Conservation (phyloP, 2,797 vertebrate species). For the Crenichthys baileyi region DNA sequence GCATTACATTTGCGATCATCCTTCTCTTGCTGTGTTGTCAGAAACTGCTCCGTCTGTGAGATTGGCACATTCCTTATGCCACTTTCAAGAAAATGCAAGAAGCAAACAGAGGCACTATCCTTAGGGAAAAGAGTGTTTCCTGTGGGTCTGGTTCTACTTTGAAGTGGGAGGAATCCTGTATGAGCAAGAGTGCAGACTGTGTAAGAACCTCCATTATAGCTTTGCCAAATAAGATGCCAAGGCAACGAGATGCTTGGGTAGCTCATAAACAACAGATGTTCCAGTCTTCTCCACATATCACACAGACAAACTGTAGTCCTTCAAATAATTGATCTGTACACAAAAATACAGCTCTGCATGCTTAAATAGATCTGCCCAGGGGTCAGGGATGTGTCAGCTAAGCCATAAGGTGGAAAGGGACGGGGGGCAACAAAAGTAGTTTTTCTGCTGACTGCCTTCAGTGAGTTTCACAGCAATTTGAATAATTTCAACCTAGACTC, state of each 20-base stretch:
- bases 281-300: conserved; percentile 54
- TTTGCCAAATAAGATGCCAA: conserved; percentile 58
- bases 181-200: conserved; percentile 21
- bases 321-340: conserved; percentile 58
- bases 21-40: conserved; percentile 40
- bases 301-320: conserved; percentile 51
- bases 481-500: conserved; percentile 60
- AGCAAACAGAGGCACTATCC: conserved; percentile 49
- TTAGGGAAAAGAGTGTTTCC: conserved; percentile 43
- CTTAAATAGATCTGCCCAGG: conserved; percentile 58
- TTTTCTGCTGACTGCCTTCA: conserved; percentile 65
- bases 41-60: conserved; percentile 37
- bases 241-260: conserved; percentile 23
- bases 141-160: conserved; percentile 66
- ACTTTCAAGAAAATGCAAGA: conserved; percentile 42
- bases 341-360: conserved; percentile 58
- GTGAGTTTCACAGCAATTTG: conserved; percentile 61
- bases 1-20: conserved; percentile 44
- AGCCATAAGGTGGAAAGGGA: conserved; percentile 37
- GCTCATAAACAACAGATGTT: conserved; percentile 63
- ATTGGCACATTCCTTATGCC: conserved; percentile 37
- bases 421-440: conserved; percentile 3
- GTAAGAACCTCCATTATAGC: conserved; percentile 46
- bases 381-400: conserved; percentile 58
- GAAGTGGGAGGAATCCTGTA: conserved; percentile 62